Evolutionary conservation across 1,140 invertebrate species (phyloP).

Genomic region (Coptotermes formosanus): DNA sequence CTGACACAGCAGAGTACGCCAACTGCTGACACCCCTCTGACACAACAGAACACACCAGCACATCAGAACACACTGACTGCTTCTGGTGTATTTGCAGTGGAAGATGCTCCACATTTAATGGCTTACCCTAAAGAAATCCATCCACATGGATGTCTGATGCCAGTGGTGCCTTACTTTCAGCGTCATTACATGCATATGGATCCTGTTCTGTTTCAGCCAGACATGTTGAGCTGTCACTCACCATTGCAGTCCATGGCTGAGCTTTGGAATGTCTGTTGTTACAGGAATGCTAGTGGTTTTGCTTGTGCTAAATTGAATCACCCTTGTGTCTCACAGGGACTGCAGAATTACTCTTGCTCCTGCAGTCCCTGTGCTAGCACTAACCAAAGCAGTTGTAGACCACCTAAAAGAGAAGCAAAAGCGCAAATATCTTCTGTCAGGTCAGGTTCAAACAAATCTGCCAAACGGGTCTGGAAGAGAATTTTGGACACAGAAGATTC

Average conservation of each 20-base stretch:
- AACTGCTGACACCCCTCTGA: neutral
- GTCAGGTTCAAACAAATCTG: neutral
- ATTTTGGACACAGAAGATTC: neutral
- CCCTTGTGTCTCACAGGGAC: neutral
- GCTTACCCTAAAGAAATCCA: too few species aligned
- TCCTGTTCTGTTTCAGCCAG: neutral
- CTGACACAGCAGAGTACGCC: neutral
- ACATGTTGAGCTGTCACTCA: neutral
- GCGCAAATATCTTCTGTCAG: neutral
- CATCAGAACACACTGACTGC: neutral
- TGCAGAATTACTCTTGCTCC: neutral
- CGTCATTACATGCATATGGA: neutral
- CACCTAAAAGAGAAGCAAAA: neutral
- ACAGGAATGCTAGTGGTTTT: neutral
- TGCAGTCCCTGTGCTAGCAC: neutral
- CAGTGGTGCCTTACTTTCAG: neutral
- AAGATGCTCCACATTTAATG: neutral
- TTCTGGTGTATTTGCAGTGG: neutral
- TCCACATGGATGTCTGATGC: neutral
- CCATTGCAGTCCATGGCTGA: neutral
- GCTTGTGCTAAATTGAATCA: neutral
- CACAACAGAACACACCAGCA: neutral
- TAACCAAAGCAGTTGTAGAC: neutral
- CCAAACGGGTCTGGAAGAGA: neutral
- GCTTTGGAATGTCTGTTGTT: neutral